Conservation (phyloP, 2,797 vertebrate genomes). For the Heterohyrax brucei region DNA sequence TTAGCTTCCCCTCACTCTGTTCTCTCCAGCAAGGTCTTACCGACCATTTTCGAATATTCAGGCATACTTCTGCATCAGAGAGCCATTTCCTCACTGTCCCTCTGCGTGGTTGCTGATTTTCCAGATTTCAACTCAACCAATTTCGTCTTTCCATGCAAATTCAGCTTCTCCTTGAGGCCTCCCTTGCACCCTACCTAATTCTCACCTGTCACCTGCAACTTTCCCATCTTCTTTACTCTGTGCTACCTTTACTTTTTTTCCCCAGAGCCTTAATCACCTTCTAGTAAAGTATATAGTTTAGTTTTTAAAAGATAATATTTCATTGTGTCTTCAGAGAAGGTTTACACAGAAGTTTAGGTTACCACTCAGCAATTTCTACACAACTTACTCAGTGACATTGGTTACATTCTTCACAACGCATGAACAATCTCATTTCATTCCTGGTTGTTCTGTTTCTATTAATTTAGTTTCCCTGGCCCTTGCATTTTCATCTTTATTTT, state of each 20-base stretch:
- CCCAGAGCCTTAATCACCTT: background rate
- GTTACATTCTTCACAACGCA: no score
- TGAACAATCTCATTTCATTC: no score
- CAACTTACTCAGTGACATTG: no score
- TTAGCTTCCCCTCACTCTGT: background rate
- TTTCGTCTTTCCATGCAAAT: background rate
- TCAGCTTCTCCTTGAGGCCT: no score
- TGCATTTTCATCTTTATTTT: no score
- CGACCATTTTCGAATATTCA: background rate
- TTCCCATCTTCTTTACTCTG: no score
- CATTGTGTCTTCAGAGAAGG: no score
- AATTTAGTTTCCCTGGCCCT: no score
- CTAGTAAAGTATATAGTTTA: background rate
- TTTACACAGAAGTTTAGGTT: no score
- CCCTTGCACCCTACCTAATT: background rate
- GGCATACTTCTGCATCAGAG: no score
- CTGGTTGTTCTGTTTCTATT: no score
- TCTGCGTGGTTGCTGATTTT: background rate
- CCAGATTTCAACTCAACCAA: background rate
- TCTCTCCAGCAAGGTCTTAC: background rate
- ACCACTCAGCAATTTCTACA: no score
- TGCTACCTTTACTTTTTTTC: background rate
- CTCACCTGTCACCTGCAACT: background rate
- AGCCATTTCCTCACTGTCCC: background rate
- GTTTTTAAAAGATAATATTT: background rate